Conservation (phyloP, 1,140 invertebrate species). For the Brachionus asplanchnoidis region DNA sequence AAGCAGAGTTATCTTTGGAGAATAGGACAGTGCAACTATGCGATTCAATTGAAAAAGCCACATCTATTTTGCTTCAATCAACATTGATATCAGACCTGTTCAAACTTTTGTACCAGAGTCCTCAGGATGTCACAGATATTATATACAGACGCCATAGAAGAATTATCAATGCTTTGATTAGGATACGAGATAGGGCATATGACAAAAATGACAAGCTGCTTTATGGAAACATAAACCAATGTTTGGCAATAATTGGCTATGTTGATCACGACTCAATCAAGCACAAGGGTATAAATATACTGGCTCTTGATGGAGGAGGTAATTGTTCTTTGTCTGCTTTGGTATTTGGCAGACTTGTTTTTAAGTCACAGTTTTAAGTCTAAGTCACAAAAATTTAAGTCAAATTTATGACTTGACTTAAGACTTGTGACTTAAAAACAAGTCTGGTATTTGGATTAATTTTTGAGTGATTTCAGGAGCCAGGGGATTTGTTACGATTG, state of each 20-base stretch:
- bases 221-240: conserved; percentile 31
- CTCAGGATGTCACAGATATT: not conserved
- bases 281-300: conserved; percentile 9
- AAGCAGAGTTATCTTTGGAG: not conserved
- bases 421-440: no score
- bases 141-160: not conserved
- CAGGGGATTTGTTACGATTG: conserved; percentile 28
- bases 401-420: no score
- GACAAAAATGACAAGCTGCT: conserved; percentile 2
- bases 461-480: not conserved
- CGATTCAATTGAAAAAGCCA: conserved; percentile 1
- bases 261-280: not conserved
- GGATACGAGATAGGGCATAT: not conserved
- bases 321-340: not conserved
- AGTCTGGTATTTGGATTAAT: no score
- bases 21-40: not conserved
- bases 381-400: not conserved
- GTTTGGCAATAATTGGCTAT: conserved; percentile 17
- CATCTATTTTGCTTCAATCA: not conserved
- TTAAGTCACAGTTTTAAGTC: no score
- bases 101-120: not conserved
- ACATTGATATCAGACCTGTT: conserved; percentile 7
- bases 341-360: not conserved
- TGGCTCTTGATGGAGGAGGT: conserved; percentile 29
- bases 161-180: not conserved